Evolutionary conservation across 2,888 invertebrate species (phyloP).

Genomic region (Trachelus iudaicus): DNA sequence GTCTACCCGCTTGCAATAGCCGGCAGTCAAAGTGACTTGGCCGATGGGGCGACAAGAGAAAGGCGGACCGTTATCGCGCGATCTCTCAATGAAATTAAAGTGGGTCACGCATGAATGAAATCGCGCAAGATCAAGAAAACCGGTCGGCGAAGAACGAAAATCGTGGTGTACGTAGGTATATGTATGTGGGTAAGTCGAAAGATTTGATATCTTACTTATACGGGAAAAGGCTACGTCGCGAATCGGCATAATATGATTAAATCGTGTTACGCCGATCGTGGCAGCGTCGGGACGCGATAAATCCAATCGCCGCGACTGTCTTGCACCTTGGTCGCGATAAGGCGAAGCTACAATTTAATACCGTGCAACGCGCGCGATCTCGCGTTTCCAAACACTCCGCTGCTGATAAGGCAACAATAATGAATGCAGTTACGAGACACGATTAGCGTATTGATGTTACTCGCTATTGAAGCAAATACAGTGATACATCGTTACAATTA

Average conservation of each 20-base stretch:
- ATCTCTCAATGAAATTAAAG: conserved; percentile 57
- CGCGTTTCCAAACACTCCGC: conserved; percentile 34
- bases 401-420: conserved; percentile 32
- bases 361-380: conserved; percentile 20
- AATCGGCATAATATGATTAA: neutral
- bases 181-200: too few species aligned
- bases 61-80: conserved; percentile 25
- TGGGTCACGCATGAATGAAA: conserved; percentile 58
- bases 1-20: neutral
- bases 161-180: neutral
- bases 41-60: neutral
- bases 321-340: neutral
- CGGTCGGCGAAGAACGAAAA: neutral
- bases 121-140: conserved; percentile 7
- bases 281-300: conserved; percentile 1
- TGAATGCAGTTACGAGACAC: neutral
- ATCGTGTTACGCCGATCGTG: neutral
- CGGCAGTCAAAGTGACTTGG: neutral
- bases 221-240: neutral
- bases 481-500: too few species aligned
- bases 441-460: too few species aligned
- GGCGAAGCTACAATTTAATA: neutral
- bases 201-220: too few species aligned
- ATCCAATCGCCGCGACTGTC: neutral
- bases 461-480: too few species aligned